These are phyloP conservation scores for Phalangium opilio DNA, from an alignment of 2,888 invertebrate species.

Conservation along the genomic window DNA sequence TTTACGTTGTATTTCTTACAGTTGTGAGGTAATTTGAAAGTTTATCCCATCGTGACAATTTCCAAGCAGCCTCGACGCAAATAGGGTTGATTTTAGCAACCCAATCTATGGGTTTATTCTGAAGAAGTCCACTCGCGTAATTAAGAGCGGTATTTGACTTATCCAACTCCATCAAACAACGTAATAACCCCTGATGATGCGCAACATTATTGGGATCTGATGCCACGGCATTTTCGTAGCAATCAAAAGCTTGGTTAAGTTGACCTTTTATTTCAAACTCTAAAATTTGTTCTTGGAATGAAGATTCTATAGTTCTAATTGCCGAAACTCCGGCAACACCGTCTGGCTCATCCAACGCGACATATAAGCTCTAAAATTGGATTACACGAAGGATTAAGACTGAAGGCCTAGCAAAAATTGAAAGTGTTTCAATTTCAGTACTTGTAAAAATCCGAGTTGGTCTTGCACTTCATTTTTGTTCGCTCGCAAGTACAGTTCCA, in stretches of 20 bases:
- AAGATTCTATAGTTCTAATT: slow-evolving; percentile 56
- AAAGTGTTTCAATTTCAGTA: slow-evolving; percentile 13
- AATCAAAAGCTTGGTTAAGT: slow-evolving; percentile 59
- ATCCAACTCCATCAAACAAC: slow-evolving; percentile 69
- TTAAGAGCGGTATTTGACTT: slow-evolving; percentile 38
- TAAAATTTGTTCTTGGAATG: slow-evolving; percentile 32
- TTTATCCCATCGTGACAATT: slow-evolving; percentile 65
- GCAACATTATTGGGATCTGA: slow-evolving; percentile 30
- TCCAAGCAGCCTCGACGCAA: slow-evolving; percentile 73
- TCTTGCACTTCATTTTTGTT: slow-evolving; percentile 27
- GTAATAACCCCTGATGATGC: slow-evolving; percentile 53
- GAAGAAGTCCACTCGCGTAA: slow-evolving; percentile 16
- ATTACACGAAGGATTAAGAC: background rate
- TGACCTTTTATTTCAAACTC: slow-evolving; percentile 23
- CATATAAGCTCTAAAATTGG: slow-evolving; percentile 60
- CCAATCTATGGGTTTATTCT: slow-evolving; percentile 18
- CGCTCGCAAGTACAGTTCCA: slow-evolving; percentile 32
- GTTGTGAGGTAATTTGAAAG: slow-evolving; percentile 30
- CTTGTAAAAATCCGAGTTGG: slow-evolving; percentile 33
- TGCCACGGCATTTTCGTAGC: slow-evolving; percentile 67
- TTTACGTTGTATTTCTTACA: background rate
- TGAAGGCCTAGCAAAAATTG: background rate
- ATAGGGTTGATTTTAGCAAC: slow-evolving; percentile 39
- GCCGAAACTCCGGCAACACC: slow-evolving; percentile 64
- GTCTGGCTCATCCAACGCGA: slow-evolving; percentile 74